Evolutionary conservation across 2,888 invertebrate genomes (phyloP).

Genomic region (Pristionchus mayeri): DNA sequence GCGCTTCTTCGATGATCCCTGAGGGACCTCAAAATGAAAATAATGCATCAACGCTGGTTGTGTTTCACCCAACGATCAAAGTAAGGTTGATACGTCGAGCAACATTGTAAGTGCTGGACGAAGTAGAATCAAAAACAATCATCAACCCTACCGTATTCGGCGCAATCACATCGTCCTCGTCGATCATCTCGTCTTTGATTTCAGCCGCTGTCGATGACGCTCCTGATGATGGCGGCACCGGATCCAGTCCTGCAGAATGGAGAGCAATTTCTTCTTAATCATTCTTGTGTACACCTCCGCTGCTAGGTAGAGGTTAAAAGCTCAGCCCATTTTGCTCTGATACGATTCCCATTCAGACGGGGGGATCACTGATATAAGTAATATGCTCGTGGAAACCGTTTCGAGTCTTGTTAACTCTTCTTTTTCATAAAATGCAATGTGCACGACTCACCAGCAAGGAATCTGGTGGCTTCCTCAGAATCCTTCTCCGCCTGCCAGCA

Average conservation of each 20-base stretch:
- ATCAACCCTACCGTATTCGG: constrained; percentile 18
- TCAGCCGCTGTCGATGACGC: not conserved
- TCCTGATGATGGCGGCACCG: not conserved
- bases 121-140: too few relatives aligned
- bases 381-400: too few relatives aligned
- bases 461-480: not conserved
- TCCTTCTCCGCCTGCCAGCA: not conserved
- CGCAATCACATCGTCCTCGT: not conserved
- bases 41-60: not conserved
- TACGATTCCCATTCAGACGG: not conserved
- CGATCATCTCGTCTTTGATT: not conserved
- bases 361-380: too few relatives aligned
- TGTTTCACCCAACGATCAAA: not conserved
- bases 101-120: too few relatives aligned
- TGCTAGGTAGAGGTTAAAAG: too few relatives aligned
- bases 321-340: not conserved
- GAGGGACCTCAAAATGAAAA: not conserved
- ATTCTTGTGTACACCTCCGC: too few relatives aligned
- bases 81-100: too few relatives aligned
- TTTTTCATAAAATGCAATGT: too few relatives aligned
- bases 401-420: too few relatives aligned
- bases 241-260: not conserved
- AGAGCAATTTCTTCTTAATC: too few relatives aligned
- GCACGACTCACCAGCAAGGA: not conserved
- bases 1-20: not conserved